A percentile compares a stretch with the other conserved stretches of the same genome.
Conservation (phyloP, 2,113 vertebrate genomes). For the Lonchura striata region DNA sequence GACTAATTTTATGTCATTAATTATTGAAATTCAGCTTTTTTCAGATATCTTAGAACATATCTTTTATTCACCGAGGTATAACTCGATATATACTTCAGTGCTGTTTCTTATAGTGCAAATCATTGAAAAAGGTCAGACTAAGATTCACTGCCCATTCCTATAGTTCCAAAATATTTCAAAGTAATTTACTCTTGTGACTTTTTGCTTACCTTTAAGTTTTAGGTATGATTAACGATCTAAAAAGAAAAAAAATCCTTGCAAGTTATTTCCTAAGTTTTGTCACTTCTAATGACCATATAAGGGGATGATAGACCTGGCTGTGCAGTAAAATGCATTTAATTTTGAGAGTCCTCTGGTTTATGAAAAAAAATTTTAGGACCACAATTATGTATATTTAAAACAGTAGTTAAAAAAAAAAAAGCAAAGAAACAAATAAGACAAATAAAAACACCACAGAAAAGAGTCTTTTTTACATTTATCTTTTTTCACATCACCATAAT, state of each 20-base stretch:
- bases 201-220: background rate
- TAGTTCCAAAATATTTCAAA: background rate
- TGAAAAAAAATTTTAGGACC: background rate
- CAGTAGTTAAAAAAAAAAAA: background rate
- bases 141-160: background rate
- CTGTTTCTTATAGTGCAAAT: background rate
- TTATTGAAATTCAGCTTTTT: background rate
- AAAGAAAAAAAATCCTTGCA: background rate
- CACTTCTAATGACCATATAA: background rate
- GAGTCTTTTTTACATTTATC: fast-evolving
- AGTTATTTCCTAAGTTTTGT: background rate
- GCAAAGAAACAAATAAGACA: background rate
- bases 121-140: slow-evolving; percentile 4
- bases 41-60: background rate
- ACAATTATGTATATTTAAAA: background rate
- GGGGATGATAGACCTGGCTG: background rate
- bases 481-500: background rate
- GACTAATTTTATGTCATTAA: background rate
- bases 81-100: background rate
- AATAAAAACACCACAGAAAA: background rate
- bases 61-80: background rate
- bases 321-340: background rate
- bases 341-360: background rate
- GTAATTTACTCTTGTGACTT: background rate
- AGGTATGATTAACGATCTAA: background rate